Conservation (phyloP, 2,888 invertebrate genomes). For the Agrilus cyanescens region DNA sequence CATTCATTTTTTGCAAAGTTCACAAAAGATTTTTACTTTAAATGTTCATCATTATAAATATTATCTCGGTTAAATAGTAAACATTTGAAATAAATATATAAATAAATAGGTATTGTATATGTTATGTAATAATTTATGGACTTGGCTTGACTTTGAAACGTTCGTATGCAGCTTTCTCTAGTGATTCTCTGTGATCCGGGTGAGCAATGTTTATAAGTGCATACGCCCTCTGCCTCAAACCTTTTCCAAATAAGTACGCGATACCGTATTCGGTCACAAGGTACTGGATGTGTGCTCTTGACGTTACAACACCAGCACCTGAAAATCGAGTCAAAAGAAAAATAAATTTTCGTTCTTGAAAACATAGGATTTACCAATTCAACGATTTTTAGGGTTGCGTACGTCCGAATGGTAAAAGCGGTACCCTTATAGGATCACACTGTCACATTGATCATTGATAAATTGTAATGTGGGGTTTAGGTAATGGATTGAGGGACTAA, state of each 20-base stretch:
- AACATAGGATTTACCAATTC: neutral
- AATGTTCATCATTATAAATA: no score
- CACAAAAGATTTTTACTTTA: no score
- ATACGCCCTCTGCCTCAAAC: conserved; percentile 77
- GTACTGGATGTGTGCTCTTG: conserved; percentile 85
- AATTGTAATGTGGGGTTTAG: no score
- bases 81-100: no score
- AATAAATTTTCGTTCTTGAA: neutral
- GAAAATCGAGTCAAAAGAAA: neutral
- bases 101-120: no score
- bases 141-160: conserved; percentile 67
- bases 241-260: conserved; percentile 81
- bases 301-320: conserved; percentile 92
- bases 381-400: no score
- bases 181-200: conserved; percentile 69
- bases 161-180: conserved; percentile 84
- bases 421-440: no score
- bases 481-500: no score
- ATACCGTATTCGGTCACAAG: conserved; percentile 89
- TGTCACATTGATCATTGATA: no score
- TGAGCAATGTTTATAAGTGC: conserved; percentile 82
- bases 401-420: no score
- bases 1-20: no score
- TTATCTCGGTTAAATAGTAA: no score
- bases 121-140: conserved; percentile 21